Percentiles rank a stretch among this genome's conserved stretches.
Evolutionary conservation across 2,888 invertebrate genomes (phyloP).

Genomic region (Drosophila nr. perissopoda): DNA sequence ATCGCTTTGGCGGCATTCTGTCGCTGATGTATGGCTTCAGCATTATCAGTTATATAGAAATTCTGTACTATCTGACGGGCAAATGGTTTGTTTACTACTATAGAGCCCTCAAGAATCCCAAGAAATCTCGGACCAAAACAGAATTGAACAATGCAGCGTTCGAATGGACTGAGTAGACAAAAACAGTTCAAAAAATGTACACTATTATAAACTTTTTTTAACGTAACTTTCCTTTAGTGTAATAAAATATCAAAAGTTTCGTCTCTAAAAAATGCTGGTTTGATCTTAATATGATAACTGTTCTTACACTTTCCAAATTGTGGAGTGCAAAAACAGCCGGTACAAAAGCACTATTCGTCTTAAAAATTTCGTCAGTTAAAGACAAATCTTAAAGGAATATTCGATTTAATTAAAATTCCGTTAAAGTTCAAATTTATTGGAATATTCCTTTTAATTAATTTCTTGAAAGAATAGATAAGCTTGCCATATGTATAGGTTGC

Average conservation of each 20-base stretch:
- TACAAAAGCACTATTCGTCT: no score
- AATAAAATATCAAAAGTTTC: background rate
- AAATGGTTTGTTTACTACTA: slow-evolving; percentile 77
- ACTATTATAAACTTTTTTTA: background rate
- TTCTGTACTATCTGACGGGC: slow-evolving; percentile 81
- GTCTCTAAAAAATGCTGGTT: no score
- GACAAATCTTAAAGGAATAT: no score
- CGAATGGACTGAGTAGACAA: slow-evolving; percentile 56
- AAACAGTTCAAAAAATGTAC: background rate
- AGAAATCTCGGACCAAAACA: background rate
- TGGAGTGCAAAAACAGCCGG: no score
- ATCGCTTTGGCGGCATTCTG: slow-evolving; percentile 83
- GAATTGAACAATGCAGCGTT: slow-evolving; percentile 18
- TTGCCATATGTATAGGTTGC: no score
- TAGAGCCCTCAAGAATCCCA: slow-evolving; percentile 26
- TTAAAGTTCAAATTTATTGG: no score
- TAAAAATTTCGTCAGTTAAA: no score
- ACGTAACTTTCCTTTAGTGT: no score
- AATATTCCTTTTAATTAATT: no score
- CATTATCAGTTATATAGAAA: slow-evolving; percentile 81
- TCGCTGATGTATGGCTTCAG: slow-evolving; percentile 84
- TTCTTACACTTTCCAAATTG: background rate
- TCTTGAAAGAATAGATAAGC: no score
- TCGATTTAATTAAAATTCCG: no score
- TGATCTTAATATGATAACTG: no score